These are phyloP conservation scores for Elmis aenea DNA, from an alignment of 2,888 invertebrate genomes.

Conservation along the genomic window DNA sequence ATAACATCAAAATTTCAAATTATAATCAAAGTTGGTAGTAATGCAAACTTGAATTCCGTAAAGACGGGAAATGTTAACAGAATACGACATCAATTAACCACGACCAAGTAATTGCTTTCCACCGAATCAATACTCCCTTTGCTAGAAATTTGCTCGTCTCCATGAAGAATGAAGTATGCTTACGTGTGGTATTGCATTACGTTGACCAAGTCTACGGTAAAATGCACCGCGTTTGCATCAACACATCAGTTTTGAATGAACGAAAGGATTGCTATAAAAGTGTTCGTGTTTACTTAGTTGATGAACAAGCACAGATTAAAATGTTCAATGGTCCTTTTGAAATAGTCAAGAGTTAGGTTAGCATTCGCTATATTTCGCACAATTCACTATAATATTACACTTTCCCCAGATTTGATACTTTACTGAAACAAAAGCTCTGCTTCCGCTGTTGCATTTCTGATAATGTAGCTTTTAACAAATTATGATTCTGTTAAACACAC, in stretches of 20 bases:
- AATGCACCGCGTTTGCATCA: conserved; percentile 15
- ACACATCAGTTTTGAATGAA: conserved; percentile 17
- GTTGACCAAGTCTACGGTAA: conserved; percentile 6
- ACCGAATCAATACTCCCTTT: conserved; percentile 19
- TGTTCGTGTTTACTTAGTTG: conserved; percentile 32
- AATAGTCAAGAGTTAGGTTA: conserved; percentile 20
- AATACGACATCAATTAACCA: conserved; percentile 26
- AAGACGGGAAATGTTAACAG: conserved; percentile 16
- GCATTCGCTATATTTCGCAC: too few species aligned
- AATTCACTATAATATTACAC: too few species aligned
- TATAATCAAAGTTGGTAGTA: conserved; percentile 10
- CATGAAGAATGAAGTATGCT: conserved; percentile 4
- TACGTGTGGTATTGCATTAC: conserved; percentile 2
- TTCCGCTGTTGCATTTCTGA: too few species aligned
- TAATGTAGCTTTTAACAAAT: too few species aligned
- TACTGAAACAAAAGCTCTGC: too few species aligned
- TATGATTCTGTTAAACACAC: too few species aligned
- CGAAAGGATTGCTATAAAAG: conserved; percentile 23
- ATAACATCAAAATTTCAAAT: conserved; percentile 5
- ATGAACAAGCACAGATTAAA: conserved; percentile 31
- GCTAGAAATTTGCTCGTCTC: conserved; percentile 8
- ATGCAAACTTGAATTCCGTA: conserved; percentile 13
- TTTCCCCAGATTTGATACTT: too few species aligned
- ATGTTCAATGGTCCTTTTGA: conserved; percentile 27
- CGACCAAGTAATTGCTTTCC: conserved; percentile 25